A percentile compares a stretch with the other conserved stretches of the same genome.
Evolutionary conservation across 64 coral and sea anemone species (phyloP).

Genomic region (Actinia tenebrosa): DNA sequence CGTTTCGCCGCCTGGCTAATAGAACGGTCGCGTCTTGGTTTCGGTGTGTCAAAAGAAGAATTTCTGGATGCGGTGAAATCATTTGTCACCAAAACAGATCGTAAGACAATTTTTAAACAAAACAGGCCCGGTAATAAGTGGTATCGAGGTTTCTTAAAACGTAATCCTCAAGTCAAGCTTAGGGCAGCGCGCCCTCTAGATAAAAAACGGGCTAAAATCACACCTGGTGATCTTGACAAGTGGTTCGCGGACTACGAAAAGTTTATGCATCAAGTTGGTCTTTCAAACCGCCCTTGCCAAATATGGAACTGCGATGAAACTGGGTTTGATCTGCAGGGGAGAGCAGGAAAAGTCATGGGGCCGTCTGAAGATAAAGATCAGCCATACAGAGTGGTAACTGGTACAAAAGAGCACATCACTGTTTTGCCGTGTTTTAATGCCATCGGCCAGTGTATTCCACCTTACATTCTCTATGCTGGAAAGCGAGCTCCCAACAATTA

Average conservation of each 20-base stretch:
- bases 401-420: conserved; percentile 31
- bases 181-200: neutral
- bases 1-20: no score
- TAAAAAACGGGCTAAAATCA: conserved; percentile 12
- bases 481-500: neutral
- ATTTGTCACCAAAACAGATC: no score
- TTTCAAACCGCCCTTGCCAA: neutral
- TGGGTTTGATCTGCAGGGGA: conserved; percentile 19
- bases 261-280: neutral
- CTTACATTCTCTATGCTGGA: conserved; percentile 18
- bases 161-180: conserved; percentile 16
- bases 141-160: neutral
- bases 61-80: no score
- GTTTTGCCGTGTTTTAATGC: conserved; percentile 43
- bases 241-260: neutral
- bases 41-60: no score
- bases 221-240: neutral
- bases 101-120: neutral
- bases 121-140: conserved; percentile 20
- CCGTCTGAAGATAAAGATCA: neutral
- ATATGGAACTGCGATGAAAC: conserved; percentile 25
- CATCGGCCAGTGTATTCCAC: conserved; percentile 23
- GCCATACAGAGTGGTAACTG: conserved; percentile 20
- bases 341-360: neutral
- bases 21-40: no score